Evolutionary conservation across 2,888 invertebrate genomes (phyloP), one percentile per base, ranked within the genome.

Genomic region (Latrodectus hesperus): DNA sequence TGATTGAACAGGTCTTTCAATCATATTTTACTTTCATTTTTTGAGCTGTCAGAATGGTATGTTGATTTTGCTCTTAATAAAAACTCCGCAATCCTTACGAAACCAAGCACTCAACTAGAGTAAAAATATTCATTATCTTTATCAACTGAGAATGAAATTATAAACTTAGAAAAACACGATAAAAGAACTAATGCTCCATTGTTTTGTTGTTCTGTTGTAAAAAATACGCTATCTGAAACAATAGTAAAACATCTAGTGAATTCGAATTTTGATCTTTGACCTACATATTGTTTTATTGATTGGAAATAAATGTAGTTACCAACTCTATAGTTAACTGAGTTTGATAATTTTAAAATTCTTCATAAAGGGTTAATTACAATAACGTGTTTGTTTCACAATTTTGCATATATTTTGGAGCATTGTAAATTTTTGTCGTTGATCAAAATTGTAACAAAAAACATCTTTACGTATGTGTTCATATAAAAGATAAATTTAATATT

Each of bases 211-310:
- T 38, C 38, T 38, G 38, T 17, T 49, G 22, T 9, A 72, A 80
- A 55, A 78, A 78, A 72, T 72, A 38, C 64, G 22, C 38, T 72
- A 80, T 80, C 71, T 72, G 64, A 64, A 60, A 72, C 26, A 55
- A 26, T 11, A 11, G 71, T 17, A 49, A 72, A 72, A 60, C 60
- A 80, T 38, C 68, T 14, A 64, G 64, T 11, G 51, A 80, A 80
- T 71, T 80, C 51, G 22, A 26, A 72, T 38, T 72, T 38, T 38
- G 60, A 71, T 80, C 64, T 26, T 26, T 72, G 71, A 80, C 71
- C 71, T 71, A 60, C 72, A 72, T 14, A 9, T 51, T n/a, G 51
- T 64, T 76, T 74, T 38, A 38, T 17, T 16, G 60, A 72, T 79
- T 38, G 68, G 49, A 68, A 64, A n/a, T 51, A 72, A 79, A 22